Evolutionary conservation across 2,888 invertebrate species (phyloP).

Genomic region (Drosophila bunnanda): DNA sequence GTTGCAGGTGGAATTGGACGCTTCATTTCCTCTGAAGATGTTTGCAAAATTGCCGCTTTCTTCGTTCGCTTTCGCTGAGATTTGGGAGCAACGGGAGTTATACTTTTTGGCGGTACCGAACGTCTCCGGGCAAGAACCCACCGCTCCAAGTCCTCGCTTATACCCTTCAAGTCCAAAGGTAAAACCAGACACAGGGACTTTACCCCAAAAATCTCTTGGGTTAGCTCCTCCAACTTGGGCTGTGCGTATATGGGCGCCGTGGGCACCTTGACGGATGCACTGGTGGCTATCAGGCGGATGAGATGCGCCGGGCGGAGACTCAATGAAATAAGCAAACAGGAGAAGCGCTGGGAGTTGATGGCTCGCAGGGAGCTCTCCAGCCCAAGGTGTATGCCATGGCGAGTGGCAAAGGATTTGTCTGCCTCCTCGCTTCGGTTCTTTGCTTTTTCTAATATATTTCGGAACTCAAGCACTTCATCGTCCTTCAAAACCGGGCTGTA

Average conservation of each 20-base stretch:
- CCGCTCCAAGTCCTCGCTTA: conserved; percentile 51
- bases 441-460: conserved; percentile 48
- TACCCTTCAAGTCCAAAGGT: conserved; percentile 48
- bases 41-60: not conserved
- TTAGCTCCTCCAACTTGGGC: conserved; percentile 72
- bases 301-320: conserved; percentile 74
- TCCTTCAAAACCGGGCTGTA: conserved; percentile 68
- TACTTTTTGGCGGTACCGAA: not conserved
- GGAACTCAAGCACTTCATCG: conserved; percentile 57
- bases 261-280: conserved; percentile 62
- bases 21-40: not conserved
- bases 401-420: conserved; percentile 55
- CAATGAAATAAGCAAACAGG: conserved; percentile 74
- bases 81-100: not conserved
- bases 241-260: conserved; percentile 73
- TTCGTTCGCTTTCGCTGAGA: conserved; percentile 14
- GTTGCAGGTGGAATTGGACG: not conserved
- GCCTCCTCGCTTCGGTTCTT: conserved; percentile 35
- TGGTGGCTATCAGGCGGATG: conserved; percentile 69
- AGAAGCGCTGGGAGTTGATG: conserved; percentile 66
- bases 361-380: conserved; percentile 74
- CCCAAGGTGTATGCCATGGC: conserved; percentile 65
- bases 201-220: conserved; percentile 70
- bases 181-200: conserved; percentile 64
- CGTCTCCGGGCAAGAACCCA: conserved; percentile 64